phyloP scores from a whole-genome alignment of 2,888 invertebrate species.

The Drosophila kokeensis region DNA sequence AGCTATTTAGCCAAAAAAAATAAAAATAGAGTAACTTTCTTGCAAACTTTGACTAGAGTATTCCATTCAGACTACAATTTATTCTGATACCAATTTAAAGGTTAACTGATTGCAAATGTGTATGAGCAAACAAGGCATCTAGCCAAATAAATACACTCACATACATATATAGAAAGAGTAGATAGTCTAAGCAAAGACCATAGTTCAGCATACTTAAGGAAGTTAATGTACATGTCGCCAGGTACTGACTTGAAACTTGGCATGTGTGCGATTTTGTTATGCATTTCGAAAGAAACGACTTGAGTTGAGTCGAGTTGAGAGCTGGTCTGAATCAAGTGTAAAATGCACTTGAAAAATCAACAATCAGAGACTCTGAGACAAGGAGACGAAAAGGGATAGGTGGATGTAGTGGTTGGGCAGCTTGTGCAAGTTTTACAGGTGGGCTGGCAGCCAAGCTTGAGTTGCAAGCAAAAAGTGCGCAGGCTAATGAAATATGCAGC shows the following conservation, averaged over 20 bases:
- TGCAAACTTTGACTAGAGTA: not conserved
- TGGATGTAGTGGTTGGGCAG: not conserved
- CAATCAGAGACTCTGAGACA: constrained; percentile 42
- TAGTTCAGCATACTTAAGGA: constrained; percentile 23
- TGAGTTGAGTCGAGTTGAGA: constrained; percentile 36
- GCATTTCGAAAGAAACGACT: constrained; percentile 37
- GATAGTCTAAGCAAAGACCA: constrained; percentile 1
- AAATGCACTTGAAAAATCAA: constrained; percentile 70
- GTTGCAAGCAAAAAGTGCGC: constrained; percentile 42
- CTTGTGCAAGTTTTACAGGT: constrained; percentile 39
- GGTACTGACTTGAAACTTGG: constrained; percentile 35
- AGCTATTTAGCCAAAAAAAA: not conserved
- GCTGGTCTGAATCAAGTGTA: constrained; percentile 64
- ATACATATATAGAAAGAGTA: not conserved
- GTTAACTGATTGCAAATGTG: not conserved
- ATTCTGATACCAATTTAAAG: not conserved
- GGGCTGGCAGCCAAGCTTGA: constrained; percentile 45
- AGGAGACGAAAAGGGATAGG: not conserved
- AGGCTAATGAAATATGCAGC: constrained; percentile 74
- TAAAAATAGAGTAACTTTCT: not conserved
- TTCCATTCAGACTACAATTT: not conserved
- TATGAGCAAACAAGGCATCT: not conserved
- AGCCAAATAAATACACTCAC: not conserved
- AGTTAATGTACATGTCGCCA: constrained; percentile 39
- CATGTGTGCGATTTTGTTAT: constrained; percentile 60